A percentile compares a stretch with the other conserved stretches of the same genome.
phyloP scores from a whole-genome alignment of 2,888 invertebrate species.

The Thecocarcelia acutangulata region DNA sequence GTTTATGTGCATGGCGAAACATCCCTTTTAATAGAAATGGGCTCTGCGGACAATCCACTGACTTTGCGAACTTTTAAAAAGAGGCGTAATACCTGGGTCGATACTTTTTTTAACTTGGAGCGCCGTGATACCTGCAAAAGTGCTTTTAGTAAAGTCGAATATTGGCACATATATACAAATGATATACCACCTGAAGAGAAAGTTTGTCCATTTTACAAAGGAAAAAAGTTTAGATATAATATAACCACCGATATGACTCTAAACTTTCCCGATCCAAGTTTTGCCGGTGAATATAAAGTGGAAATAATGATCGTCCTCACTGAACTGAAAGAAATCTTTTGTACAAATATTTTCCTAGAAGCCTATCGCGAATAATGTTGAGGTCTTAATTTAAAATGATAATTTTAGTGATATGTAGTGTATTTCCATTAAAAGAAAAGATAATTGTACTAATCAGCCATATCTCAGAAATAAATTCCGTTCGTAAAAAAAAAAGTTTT shows the following conservation, averaged over 20 bases:
- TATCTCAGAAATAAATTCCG: too few species aligned
- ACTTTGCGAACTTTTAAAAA: not conserved
- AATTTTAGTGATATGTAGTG: too few species aligned
- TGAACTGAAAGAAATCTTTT: not conserved
- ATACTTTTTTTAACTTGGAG: not conserved
- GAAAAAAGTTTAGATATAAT: not conserved
- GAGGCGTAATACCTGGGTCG: not conserved
- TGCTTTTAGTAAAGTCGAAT: not conserved
- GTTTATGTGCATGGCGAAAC: not conserved
- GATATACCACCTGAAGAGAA: not conserved
- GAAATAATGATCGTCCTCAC: not conserved
- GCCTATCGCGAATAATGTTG: not conserved
- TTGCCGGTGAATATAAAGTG: not conserved
- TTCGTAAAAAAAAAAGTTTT: too few species aligned
- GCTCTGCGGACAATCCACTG: not conserved
- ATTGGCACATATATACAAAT: not conserved
- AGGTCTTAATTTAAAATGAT: too few species aligned
- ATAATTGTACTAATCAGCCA: too few species aligned
- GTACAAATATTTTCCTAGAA: not conserved
- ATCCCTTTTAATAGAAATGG: not conserved
- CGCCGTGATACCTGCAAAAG: not conserved
- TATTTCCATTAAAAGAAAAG: too few species aligned
- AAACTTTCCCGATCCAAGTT: not conserved
- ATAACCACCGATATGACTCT: not conserved
- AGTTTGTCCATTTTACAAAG: not conserved